phyloP scores from a whole-genome alignment of 2,113 vertebrate genomes.

The Labrus mixtus region DNA sequence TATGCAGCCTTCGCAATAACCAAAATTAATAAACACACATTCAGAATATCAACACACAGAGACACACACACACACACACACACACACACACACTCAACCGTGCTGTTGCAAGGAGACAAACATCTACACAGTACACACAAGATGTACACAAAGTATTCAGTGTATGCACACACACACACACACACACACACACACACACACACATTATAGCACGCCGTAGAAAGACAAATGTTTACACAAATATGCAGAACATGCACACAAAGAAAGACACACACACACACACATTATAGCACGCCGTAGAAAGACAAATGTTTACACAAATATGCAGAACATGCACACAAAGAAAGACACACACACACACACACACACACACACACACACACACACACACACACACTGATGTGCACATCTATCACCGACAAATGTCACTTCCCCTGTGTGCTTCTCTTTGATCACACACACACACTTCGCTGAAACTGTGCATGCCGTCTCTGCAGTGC shows the following conservation, averaged over 20 bases:
- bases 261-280: too few relatives aligned
- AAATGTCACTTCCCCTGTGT: conserved; percentile 45
- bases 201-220: not conserved
- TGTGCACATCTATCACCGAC: conserved; percentile 8
- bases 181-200: too few relatives aligned
- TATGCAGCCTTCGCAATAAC: too few relatives aligned
- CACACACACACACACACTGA: not conserved
- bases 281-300: not conserved
- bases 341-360: too few relatives aligned
- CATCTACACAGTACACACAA: too few relatives aligned
- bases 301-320: too few relatives aligned
- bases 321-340: not conserved
- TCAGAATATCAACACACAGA: not conserved
- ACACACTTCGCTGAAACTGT: not conserved
- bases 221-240: too few relatives aligned
- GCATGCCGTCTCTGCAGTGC: conserved; percentile 20
- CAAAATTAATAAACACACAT: too few relatives aligned
- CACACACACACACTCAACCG: conserved; percentile 2
- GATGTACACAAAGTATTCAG: too few relatives aligned
- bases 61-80: conserved; percentile 5
- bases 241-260: not conserved
- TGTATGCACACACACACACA: too few relatives aligned
- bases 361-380: not conserved
- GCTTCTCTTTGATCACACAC: conserved; percentile 28
- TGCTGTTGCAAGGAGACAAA: too few relatives aligned